Evolutionary conservation across 2,113 vertebrate species (phyloP).

Genomic region (Origma solitaria): DNA sequence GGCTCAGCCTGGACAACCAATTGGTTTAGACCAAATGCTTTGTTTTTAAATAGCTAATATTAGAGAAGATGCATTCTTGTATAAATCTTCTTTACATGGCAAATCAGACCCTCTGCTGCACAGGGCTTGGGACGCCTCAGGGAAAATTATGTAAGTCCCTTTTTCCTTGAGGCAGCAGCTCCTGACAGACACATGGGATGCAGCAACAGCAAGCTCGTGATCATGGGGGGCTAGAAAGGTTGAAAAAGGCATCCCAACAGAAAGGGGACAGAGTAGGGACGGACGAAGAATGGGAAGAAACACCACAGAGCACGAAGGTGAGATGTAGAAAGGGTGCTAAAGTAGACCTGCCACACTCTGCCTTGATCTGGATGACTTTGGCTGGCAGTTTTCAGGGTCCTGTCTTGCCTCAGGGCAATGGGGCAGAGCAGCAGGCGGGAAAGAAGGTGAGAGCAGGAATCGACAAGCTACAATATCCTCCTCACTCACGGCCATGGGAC

Average conservation of each 20-base stretch:
- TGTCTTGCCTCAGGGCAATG: not conserved
- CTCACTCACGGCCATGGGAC: not conserved
- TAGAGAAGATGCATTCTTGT: not conserved
- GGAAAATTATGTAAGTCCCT: not conserved
- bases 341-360: not conserved
- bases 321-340: not conserved
- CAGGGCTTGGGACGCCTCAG: not conserved
- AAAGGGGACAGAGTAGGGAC: not conserved
- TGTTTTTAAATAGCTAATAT: not conserved
- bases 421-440: not conserved
- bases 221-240: not conserved
- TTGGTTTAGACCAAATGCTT: not conserved
- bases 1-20: not conserved
- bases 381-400: not conserved
- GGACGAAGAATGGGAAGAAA: not conserved
- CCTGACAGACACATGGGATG: not conserved
- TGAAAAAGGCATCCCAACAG: not conserved
- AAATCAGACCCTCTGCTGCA: not conserved
- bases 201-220: fast-evolving
- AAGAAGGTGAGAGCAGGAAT: not conserved
- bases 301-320: not conserved
- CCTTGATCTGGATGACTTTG: not conserved
- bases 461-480: not conserved
- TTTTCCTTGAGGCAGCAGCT: not conserved
- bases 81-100: not conserved